Evolutionary conservation across 2,888 invertebrate genomes (phyloP), one percentile per base, ranked within the genome.

Genomic region (Opisthograptis luteolata): DNA sequence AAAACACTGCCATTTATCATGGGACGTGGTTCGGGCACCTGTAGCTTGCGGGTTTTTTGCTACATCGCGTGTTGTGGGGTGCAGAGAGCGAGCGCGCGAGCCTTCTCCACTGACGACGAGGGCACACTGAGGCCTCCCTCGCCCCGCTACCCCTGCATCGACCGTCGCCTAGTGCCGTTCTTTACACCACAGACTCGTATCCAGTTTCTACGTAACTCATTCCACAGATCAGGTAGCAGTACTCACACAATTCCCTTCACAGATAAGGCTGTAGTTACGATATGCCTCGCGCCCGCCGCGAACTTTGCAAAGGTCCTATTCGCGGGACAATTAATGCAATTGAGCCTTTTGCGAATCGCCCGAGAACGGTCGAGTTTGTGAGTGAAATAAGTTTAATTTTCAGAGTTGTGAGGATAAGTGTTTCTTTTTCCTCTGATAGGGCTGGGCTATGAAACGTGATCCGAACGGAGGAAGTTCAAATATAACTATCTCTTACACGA

Each of bases 1-100:
- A 73, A 70, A 76, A 75, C 74, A 81, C 79, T 72, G 72, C 70
- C 70, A 81, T 80, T 76, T 81, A 79, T 79, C 72, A 81, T 79
- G 70, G 62, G 68, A 49, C 63, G 60, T 58, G 63, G 70, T 66
- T 58, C 51, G 57, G 69, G 79, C 84, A 84, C 84, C 84, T 84
- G 84, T 84, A 73, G 85, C 77, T 68, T 76, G 65, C 61, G 48
- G 45, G 66, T 70, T 73, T 78, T 74, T 73, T 73, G 70, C 70
- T 69, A 70, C 75, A 73, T 78, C 76, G 76, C 74, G 74, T 66
- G 67, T 57, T 59, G 45, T 60, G 58, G 58, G 56, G 61, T 62
- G 56, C 56, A 60, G 65, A 60, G 67, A 60, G 67, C 70, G 70
- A 69, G 64, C 77, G 81, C 70, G 70, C 76, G 77, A 57, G 57